Evolutionary conservation across 2,888 invertebrate species (phyloP), one percentile per base, ranked within the genome.

Genomic region (Machimus atricapillus): DNA sequence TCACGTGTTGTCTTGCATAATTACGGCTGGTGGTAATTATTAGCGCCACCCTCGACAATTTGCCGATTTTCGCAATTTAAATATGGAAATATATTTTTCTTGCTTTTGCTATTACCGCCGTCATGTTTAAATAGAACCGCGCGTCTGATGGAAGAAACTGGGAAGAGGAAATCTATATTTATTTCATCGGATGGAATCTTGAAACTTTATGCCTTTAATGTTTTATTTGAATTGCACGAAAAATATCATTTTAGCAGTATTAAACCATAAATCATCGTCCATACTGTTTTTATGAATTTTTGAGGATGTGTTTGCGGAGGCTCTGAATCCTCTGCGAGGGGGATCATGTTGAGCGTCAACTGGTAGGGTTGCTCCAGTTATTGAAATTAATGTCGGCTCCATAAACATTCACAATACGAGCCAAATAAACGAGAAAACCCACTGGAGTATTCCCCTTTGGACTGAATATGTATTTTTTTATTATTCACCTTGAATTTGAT

Each of bases 371-470:
- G 40, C 76, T 43, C 23, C 46, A 43, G 40, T 78, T 78, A 78
- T 78, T 78, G 78, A 78, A 78, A 78, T 40, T 78, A 78, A 78
- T 78, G 78, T 78, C 19, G 78, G 43, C 23, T 43, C 23, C 78
- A 78, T 78, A 78, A 37, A 78, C 37, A 78, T 78, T 78, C 23
- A 43, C 78, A 78, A 40, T 37, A 37, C 43, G 40, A 78, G 78
- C 43, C 7, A 19, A 78, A 40, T 78, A 78, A 78, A 40, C 78
- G 40, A 43, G 43, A 6, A 78, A 78, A 19, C 23, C 43, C 78
- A 78, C 12, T 46, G 66, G 66, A 27, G 66, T 66, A 66, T 66
- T 66, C 23, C 66, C 66, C 27, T 27, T 66, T 27, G 14, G 78
- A 27, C 9, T 23, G 43, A 78, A 78, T 31, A 31, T 66, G 27